Percentiles rank a stretch among this genome's conserved stretches.
Evolutionary conservation across 2,113 vertebrate species (phyloP).

Genomic region (Lasiurus borealis): DNA sequence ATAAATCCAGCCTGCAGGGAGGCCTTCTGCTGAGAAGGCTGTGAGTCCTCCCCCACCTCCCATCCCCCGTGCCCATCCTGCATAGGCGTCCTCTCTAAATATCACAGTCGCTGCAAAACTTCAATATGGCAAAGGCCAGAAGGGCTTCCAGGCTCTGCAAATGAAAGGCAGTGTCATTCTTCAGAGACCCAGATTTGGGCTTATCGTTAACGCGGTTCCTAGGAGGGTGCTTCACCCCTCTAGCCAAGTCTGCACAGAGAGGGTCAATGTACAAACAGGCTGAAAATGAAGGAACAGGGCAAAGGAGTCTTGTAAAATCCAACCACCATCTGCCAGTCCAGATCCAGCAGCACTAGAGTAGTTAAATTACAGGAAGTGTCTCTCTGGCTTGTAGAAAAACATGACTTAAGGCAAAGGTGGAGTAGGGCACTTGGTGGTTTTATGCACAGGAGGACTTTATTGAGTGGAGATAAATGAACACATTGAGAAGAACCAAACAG

Average conservation of each 20-base stretch:
- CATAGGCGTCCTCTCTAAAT: background rate
- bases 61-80: background rate
- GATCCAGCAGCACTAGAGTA: background rate
- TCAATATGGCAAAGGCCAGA: background rate
- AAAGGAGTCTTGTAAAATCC: conserved; percentile 32
- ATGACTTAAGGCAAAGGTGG: background rate
- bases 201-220: background rate
- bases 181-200: background rate
- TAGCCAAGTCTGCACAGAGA: background rate
- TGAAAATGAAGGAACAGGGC: background rate
- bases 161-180: background rate
- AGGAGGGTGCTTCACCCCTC: background rate
- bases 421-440: background rate
- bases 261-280: background rate
- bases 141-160: background rate
- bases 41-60: background rate
- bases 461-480: background rate
- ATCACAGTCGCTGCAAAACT: background rate
- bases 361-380: background rate
- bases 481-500: background rate
- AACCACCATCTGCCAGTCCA: conserved; percentile 22
- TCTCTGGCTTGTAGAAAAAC: conserved; percentile 5
- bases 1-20: background rate
- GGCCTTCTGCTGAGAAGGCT: background rate
- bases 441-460: background rate